These are phyloP conservation scores for Steromphala cineraria DNA, from an alignment of 2,888 invertebrate species.

Conservation along the genomic window DNA sequence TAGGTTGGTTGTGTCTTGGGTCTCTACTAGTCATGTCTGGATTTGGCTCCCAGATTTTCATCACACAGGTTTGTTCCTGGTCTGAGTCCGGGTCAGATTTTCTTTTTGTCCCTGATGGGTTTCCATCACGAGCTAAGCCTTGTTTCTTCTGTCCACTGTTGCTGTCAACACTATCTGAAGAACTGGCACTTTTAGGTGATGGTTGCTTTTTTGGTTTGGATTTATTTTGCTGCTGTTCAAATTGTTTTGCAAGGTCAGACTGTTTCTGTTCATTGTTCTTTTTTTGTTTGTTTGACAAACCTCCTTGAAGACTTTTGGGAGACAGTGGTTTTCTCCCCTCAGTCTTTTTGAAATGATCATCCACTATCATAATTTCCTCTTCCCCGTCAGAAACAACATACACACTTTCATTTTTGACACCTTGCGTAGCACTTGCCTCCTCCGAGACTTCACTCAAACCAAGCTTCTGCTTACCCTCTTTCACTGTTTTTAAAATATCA, in stretches of 20 bases:
- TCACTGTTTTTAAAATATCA: constrained; percentile 38
- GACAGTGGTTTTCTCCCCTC: neutral
- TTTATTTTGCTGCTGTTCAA: neutral
- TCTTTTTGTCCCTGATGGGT: neutral
- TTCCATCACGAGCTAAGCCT: neutral
- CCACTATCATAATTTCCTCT: neutral
- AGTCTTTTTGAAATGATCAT: neutral
- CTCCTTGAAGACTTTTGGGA: neutral
- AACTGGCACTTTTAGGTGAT: too few relatives aligned
- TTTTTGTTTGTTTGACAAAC: neutral
- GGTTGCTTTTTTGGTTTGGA: neutral
- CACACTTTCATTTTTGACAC: neutral
- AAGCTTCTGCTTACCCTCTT: constrained; percentile 21
- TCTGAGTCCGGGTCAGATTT: constrained; percentile 22
- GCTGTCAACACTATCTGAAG: neutral
- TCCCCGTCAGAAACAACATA: constrained; percentile 16
- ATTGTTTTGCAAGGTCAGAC: neutral
- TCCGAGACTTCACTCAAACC: neutral
- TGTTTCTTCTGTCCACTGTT: neutral
- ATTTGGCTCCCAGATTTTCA: constrained; percentile 39
- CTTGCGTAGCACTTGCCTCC: neutral
- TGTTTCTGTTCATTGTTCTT: neutral
- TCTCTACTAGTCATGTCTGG: neutral
- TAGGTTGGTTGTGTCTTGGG: neutral
- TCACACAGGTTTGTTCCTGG: constrained; percentile 52